Evolutionary conservation across 2,888 invertebrate species (phyloP).

Genomic region (Agrochola circellaris): DNA sequence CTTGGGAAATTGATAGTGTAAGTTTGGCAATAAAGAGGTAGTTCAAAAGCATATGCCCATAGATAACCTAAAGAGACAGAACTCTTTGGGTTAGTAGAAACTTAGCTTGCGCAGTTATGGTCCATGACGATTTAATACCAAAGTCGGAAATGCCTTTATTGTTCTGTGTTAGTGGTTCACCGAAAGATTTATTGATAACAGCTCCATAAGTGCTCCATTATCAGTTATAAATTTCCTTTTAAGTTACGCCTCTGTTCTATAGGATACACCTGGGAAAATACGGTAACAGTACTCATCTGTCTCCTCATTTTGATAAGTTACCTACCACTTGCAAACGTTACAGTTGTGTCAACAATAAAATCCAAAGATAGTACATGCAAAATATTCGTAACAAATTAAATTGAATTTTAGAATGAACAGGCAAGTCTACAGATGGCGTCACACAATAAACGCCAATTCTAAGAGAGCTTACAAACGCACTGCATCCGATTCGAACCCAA

Average conservation of each 20-base stretch:
- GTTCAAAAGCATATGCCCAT: background rate
- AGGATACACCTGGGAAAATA: constrained; percentile 16
- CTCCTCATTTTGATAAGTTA: constrained; percentile 29
- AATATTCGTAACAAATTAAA: background rate
- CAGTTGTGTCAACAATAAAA: constrained; percentile 22
- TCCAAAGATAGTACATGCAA: background rate
- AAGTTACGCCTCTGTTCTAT: background rate
- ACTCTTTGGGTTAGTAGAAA: background rate
- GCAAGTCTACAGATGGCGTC: too few relatives aligned
- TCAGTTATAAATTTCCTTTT: constrained; percentile 2
- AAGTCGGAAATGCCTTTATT: background rate
- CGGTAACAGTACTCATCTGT: constrained; percentile 10
- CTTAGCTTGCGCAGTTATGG: background rate
- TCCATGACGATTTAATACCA: background rate
- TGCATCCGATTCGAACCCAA: background rate
- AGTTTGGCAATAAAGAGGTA: constrained; percentile 25
- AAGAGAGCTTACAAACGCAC: too few relatives aligned
- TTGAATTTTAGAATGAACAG: background rate
- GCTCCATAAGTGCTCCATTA: background rate
- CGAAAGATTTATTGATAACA: constrained; percentile 2
- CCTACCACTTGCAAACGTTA: constrained; percentile 12
- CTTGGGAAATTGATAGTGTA: constrained; percentile 23
- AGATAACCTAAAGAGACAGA: background rate
- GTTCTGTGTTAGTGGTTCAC: background rate
- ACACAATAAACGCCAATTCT: background rate